Evolutionary conservation across 92 coral and sea anemone genomes (phyloP).

Genomic region (Isaurus tuberculatus): DNA sequence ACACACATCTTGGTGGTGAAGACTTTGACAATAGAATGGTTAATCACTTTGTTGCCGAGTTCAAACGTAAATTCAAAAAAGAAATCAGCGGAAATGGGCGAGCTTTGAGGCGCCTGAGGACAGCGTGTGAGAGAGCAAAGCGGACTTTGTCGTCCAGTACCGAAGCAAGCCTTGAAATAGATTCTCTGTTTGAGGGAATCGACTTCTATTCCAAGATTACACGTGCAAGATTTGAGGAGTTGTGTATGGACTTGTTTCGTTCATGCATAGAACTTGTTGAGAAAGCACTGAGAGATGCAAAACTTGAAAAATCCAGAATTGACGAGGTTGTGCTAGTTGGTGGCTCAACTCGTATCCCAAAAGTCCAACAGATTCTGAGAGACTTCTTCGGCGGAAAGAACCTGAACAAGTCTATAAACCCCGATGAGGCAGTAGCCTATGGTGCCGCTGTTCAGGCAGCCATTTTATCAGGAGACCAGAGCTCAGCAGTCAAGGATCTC

Average conservation of each 20-base stretch:
- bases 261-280: conserved; percentile 80
- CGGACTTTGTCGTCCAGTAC: conserved; percentile 75
- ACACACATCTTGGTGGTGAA: conserved; percentile 94
- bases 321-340: conserved; percentile 87
- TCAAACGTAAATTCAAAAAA: conserved; percentile 77
- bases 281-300: conserved; percentile 74
- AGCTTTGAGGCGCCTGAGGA: conserved; percentile 77
- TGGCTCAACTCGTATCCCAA: conserved; percentile 85
- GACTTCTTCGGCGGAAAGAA: conserved; percentile 74
- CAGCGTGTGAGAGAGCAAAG: conserved; percentile 89
- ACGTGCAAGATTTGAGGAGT: conserved; percentile 85
- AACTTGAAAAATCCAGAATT: conserved; percentile 65
- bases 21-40: conserved; percentile 85
- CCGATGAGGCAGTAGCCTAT: conserved; percentile 88
- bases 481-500: conserved; percentile 73
- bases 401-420: conserved; percentile 85
- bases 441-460: conserved; percentile 92
- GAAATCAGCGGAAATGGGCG: conserved; percentile 65
- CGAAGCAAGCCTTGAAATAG: conserved; percentile 74
- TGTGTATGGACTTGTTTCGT: conserved; percentile 75
- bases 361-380: conserved; percentile 69
- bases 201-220: conserved; percentile 76
- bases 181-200: conserved; percentile 77
- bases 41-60: conserved; percentile 75
- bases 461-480: conserved; percentile 73